Percentiles rank a stretch among this genome's conserved stretches.
Conservation (phyloP, 1,140 invertebrate species). For the Hyphantria cunea region DNA sequence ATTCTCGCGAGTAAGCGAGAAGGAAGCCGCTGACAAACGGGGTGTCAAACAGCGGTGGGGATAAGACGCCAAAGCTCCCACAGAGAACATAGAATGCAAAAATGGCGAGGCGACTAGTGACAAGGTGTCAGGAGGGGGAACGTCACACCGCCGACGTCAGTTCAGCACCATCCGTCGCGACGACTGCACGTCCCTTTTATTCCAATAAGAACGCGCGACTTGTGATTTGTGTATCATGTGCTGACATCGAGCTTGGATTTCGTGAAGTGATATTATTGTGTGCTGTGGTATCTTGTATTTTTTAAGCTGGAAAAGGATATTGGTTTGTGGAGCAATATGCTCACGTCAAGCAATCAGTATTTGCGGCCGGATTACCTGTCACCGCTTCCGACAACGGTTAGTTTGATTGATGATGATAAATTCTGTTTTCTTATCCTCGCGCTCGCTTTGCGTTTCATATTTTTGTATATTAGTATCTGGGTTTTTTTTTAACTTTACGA, state of each 20-base stretch:
- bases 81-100: slow-evolving; percentile 81
- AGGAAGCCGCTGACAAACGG: slow-evolving; percentile 62
- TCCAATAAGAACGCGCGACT: slow-evolving; percentile 31
- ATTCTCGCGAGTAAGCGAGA: slow-evolving; percentile 60
- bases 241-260: slow-evolving; percentile 57
- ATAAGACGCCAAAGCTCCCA: slow-evolving; percentile 80
- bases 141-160: slow-evolving; percentile 52
- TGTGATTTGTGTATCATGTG: slow-evolving; percentile 69
- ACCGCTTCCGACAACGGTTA: slow-evolving; percentile 93
- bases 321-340: slow-evolving; percentile 84
- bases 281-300: slow-evolving; percentile 45
- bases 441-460: slow-evolving; percentile 18
- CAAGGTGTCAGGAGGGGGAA: slow-evolving; percentile 68
- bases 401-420: slow-evolving; percentile 56
- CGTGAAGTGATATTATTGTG: slow-evolving; percentile 57
- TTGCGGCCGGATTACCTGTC: slow-evolving; percentile 95
- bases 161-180: slow-evolving; percentile 50
- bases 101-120: slow-evolving; percentile 78
- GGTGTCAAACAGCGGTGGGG: slow-evolving; percentile 80
- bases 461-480: slow-evolving; percentile 16
- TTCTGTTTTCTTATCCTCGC: slow-evolving; percentile 25
- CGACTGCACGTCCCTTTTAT: slow-evolving; percentile 41
- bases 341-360: slow-evolving; percentile 94
- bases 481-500: background rate
- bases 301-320: slow-evolving; percentile 75